Conservation (phyloP, 2,888 invertebrate species). For the Timandra comae region DNA sequence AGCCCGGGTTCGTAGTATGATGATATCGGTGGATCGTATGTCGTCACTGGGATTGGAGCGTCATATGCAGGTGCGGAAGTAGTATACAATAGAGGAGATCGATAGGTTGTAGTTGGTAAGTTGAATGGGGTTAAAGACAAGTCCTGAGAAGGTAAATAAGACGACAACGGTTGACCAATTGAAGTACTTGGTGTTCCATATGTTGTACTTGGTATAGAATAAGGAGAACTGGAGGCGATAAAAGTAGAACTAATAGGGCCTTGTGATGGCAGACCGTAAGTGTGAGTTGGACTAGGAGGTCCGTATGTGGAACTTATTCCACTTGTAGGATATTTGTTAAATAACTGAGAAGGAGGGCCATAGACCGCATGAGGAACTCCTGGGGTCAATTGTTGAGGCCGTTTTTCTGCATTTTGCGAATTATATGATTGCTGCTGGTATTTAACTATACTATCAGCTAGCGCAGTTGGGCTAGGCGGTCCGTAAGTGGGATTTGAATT, state of each 20-base stretch:
- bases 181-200: slow-evolving; percentile 29
- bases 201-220: slow-evolving; percentile 28
- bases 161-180: slow-evolving; percentile 22
- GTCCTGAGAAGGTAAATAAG: slow-evolving; percentile 26
- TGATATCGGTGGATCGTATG: slow-evolving; percentile 36
- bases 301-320: slow-evolving; percentile 51
- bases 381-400: slow-evolving; percentile 32
- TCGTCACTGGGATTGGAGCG: slow-evolving; percentile 30
- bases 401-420: slow-evolving; percentile 29
- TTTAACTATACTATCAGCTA: slow-evolving; percentile 37
- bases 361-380: slow-evolving; percentile 45
- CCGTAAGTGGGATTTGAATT: slow-evolving; percentile 57
- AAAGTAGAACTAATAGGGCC: slow-evolving; percentile 38
- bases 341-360: slow-evolving; percentile 41
- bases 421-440: slow-evolving; percentile 44
- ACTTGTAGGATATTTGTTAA: slow-evolving; percentile 26
- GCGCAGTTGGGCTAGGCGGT: slow-evolving; percentile 58
- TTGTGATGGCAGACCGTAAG: slow-evolving; percentile 45
- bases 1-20: slow-evolving; percentile 36
- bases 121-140: slow-evolving; percentile 28
- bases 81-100: slow-evolving; percentile 31
- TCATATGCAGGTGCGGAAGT: slow-evolving; percentile 33
- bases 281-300: slow-evolving; percentile 48
- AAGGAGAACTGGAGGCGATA: slow-evolving; percentile 35
- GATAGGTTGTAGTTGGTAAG: slow-evolving; percentile 34